Percentiles rank a stretch among this genome's conserved stretches.
Evolutionary conservation across 2,888 invertebrate species (phyloP).

Genomic region (Lissocephala sabroskyi): DNA sequence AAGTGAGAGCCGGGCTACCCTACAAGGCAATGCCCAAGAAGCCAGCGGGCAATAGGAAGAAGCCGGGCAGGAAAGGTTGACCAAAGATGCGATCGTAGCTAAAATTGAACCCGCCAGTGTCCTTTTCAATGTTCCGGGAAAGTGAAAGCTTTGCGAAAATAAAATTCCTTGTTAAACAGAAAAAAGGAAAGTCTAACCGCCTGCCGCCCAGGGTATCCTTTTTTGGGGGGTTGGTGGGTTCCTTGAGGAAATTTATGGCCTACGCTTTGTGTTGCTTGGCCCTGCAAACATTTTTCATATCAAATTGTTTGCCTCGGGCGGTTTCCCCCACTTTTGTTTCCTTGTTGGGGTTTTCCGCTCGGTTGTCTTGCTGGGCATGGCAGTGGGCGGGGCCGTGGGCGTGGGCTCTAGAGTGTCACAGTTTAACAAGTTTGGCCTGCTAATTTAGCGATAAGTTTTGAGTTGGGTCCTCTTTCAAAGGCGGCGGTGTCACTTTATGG

Average conservation of each 20-base stretch:
- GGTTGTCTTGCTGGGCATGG: slow-evolving; percentile 17
- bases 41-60: too few relatives aligned
- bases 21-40: too few relatives aligned
- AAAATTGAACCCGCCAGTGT: too few relatives aligned
- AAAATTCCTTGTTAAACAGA: neutral
- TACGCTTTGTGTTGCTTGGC: slow-evolving; percentile 45
- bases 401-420: slow-evolving; percentile 31
- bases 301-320: slow-evolving; percentile 40
- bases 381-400: neutral
- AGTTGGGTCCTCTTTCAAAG: slow-evolving; percentile 19
- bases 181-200: neutral
- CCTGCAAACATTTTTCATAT: slow-evolving; percentile 59
- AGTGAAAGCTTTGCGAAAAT: neutral
- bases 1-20: too few relatives aligned
- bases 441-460: slow-evolving; percentile 50
- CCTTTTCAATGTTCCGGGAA: too few relatives aligned
- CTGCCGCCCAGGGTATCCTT: neutral
- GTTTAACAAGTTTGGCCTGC: slow-evolving; percentile 37
- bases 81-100: too few relatives aligned
- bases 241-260: slow-evolving; percentile 61
- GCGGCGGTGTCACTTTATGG: slow-evolving; percentile 2
- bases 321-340: slow-evolving; percentile 16
- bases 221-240: too few relatives aligned
- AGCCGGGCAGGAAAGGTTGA: too few relatives aligned
- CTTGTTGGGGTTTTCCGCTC: neutral